Evolutionary conservation across 2,113 vertebrate species (phyloP), one percentile per base, ranked within the genome.

Genomic region (Cottus gobio): DNA sequence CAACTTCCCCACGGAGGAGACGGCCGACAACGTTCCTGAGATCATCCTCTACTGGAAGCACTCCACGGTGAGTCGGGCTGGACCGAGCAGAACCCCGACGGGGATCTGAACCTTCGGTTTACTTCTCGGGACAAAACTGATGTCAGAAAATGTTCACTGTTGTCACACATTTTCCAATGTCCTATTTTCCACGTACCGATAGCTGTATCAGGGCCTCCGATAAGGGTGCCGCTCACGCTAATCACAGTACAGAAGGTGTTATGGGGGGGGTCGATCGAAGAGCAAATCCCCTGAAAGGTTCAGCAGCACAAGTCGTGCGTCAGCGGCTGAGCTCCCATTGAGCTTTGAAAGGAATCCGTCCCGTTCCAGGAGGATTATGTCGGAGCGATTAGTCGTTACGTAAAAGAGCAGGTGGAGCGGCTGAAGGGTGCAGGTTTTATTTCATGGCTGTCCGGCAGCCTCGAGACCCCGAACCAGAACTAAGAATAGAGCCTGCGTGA

Each of bases 21-120:
- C 97, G 0, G 95, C 95, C 0, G 97, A 98, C 52, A 97, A 95
- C 93, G 96, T 99, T 88, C 98, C 97, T 0, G 98, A 99, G 94
- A 99, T 99, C 94, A 99, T 99, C 87, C 94, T 99, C 0, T 99
- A 99, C 94, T 99, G 98, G 98, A 99, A 99, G 89, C 98, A 97
- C 90, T 99, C 98, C 56, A 98, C 98, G 91, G 98, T 99, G 84
- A 93, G 96, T 89, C n/a, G n/a, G n/a, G 10, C 64, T 20, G 5
- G 5, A 18, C 30, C 46, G 48, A 1, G 11, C 4, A 4, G 7
- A 48, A 34, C 7, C 22, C 3, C 42, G 28, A 57, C 34, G 2
- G 15, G 7, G 15, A 30, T 10, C 1, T 52, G 6, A 39, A 22
- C 11, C 7, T 70, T 46, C 10, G 13, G 61, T 6, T 52, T 4